Evolutionary conservation across 1,140 invertebrate species (phyloP), one percentile per base, ranked within the genome.

Genomic region (Apis laboriosa): DNA sequence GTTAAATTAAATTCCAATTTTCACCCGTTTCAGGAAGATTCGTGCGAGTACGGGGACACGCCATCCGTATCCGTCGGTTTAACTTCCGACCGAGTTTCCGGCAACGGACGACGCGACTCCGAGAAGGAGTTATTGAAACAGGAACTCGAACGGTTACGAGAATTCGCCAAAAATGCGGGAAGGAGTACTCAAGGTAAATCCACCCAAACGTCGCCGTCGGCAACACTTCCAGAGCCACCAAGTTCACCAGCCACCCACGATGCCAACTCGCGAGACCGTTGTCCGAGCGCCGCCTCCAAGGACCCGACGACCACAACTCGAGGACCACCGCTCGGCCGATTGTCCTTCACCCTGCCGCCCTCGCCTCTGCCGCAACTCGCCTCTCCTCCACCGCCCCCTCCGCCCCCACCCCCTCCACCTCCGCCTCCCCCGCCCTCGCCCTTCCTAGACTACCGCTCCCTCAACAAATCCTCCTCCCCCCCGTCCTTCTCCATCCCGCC

Each of bases 81-180:
- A 15, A 66, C 34, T 17, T 55, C 68, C 7, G 60, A 73, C 17
- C 58, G 4, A 19, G 51, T 28, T 24, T 61, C 43, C 9, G 1
- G 7, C 17, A 77, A 60, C 5, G 74, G 77, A 1, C 43, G 64
- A n/a, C 55, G 56, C 1, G 80, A 82, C 7, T 70, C 74, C 4
- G 80, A 82, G 8, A 77, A 68, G 21, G 80, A 82, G 2, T 61
- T 17, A 53, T 58, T 92, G 55, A 84, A 64, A 19, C 76, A 66
- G 9, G 91, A 93, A 66, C 80, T 90, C 17, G 90, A 91, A 66
- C 85, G 84, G 21, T 71, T 93, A 11, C 81, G 84, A 12, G 86
- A 86, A 24, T 53, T 86, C 5, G 67, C 86, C 0, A 87, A 76
- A 64, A 76, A 80, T 5, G 76, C 66, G 13, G 60, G 80, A 5